Percentiles rank a stretch among this genome's conserved stretches.
phyloP scores from a whole-genome alignment of 2,888 invertebrate genomes.

The Andrena marginata region DNA sequence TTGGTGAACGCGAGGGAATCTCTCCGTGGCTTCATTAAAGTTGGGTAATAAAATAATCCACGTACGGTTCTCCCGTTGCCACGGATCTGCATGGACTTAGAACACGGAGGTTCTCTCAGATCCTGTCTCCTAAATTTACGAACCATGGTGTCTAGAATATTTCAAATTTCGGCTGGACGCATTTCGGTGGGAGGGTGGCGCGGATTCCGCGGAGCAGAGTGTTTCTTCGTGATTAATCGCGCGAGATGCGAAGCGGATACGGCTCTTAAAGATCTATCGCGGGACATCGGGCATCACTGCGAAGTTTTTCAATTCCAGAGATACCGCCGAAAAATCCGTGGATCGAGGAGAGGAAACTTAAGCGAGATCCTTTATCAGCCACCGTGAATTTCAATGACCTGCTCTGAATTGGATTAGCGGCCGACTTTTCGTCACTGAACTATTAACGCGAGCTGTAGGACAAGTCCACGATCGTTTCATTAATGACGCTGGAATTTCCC shows the following conservation, averaged over 20 bases:
- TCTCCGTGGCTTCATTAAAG: slow-evolving; percentile 25
- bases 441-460: neutral
- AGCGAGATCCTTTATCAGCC: slow-evolving; percentile 37
- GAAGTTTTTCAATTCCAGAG: slow-evolving; percentile 68
- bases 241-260: slow-evolving; percentile 64
- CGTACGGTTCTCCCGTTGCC: neutral
- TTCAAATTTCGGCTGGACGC: neutral
- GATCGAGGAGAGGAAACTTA: slow-evolving; percentile 35
- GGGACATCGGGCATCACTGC: slow-evolving; percentile 28
- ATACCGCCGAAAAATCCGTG: slow-evolving; percentile 35
- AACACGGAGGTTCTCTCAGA: neutral
- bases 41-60: slow-evolving; percentile 16
- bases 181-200: slow-evolving; percentile 36
- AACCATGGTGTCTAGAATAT: too few species aligned
- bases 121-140: neutral
- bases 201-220: slow-evolving; percentile 12
- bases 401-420: too few species aligned
- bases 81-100: neutral
- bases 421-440: neutral
- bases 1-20: slow-evolving; percentile 2
- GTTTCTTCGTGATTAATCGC: slow-evolving; percentile 63
- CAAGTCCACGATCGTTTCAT: neutral
- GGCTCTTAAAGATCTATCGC: slow-evolving; percentile 54
- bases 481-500: slow-evolving; percentile 34
- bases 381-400: slow-evolving; percentile 33